Base-by-base conservation (phyloP, 2,113 vertebrate genomes). In the Phyllostomus discolor region DNA sequence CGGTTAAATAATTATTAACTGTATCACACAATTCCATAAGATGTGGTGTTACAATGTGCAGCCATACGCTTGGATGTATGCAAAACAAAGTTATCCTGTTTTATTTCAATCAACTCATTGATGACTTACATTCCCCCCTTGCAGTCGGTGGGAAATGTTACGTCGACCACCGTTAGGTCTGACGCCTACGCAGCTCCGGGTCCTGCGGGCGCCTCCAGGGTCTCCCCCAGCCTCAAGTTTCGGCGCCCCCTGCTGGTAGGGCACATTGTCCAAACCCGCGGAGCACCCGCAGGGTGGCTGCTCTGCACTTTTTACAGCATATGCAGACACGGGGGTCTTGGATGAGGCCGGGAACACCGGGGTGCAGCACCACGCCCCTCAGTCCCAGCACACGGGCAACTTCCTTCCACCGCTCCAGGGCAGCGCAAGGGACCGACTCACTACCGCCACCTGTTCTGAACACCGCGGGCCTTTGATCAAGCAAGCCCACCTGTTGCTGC, bases 91-190 rank as follows among this genome's bases (percentile, higher is more conserved):
- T 7, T 95, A 12, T 4, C 41, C n/a, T 54, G 75, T 59, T 76
- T 90, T 72, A 75, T 80, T 85, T 90, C 69, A 94, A 72, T 81
- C 2, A 73, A 62, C n/a, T 50, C 70, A 46, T 85, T 72, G 52
- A 15, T 64, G 33, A 90, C 20, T 79, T 79, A 43, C 46, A 84
- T 82, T 5, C 5, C 59, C 83, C 48, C 8, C 3, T 52, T 80
- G 28, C 10, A 1, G 2, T 76, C 75, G 85, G 62, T 10, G 14
- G 11, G 7, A 73, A 72, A 66, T 31, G 64, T 64, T 46, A 64
- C 43, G 20, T 16, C 38, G 3, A 54, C 50, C 24, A 69, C 62
- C 79, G 46, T 52, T 64, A 73, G 20, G 41, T 12, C 35, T 33
- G 10, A 84, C 7, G 2, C 46, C 26, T 3, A 24, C 0, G 0